phyloP scores from a whole-genome alignment of 2,113 vertebrate genomes.

The Syrrhaptes paradoxus region DNA sequence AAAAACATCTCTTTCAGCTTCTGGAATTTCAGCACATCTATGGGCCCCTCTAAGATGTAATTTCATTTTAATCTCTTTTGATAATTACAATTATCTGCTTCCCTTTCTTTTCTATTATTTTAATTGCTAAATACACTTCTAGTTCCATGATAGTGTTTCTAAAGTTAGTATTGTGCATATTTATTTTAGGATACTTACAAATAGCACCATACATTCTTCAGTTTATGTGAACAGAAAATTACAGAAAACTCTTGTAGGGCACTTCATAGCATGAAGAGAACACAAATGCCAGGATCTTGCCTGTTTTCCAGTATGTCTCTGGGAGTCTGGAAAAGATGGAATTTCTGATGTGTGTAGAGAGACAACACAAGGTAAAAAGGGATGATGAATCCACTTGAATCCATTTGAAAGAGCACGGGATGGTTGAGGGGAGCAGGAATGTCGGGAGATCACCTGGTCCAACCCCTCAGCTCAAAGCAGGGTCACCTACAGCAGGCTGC shows the following conservation, averaged over 20 bases:
- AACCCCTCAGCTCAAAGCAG: not conserved
- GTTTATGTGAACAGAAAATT: not conserved
- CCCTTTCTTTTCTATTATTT: not conserved
- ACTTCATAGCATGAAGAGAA: not conserved
- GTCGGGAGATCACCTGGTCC: not conserved
- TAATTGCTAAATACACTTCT: not conserved
- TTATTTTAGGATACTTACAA: not conserved
- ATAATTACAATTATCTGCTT: not conserved
- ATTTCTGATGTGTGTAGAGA: not conserved
- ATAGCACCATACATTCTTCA: not conserved
- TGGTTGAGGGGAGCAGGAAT: not conserved
- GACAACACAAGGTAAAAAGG: not conserved
- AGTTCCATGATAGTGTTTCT: not conserved
- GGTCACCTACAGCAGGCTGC: not conserved
- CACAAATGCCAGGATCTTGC: not conserved
- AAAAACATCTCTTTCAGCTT: not conserved
- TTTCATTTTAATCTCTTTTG: not conserved
- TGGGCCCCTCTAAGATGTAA: not conserved
- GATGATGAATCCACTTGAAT: not conserved
- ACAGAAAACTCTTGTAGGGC: not conserved
- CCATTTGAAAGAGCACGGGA: not conserved
- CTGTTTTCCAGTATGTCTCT: not conserved
- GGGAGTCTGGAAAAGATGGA: not conserved
- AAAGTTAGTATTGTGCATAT: not conserved
- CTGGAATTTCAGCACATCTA: not conserved